These are phyloP conservation scores for Scaptomyza cyrtandrae DNA, from an alignment of 2,888 invertebrate genomes.

Conservation along the genomic window DNA sequence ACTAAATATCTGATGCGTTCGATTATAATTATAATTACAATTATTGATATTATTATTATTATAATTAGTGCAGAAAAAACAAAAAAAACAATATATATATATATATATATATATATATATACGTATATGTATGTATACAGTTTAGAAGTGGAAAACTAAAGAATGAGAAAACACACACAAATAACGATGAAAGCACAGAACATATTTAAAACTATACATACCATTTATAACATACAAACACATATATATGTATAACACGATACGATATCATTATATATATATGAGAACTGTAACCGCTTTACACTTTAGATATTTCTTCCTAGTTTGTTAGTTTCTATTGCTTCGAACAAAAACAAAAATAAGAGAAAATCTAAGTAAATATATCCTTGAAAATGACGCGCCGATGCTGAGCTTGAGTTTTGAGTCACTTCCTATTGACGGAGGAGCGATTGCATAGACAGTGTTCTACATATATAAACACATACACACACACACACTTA, in stretches of 20 bases:
- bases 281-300: conserved; percentile 31
- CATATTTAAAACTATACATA: conserved; percentile 10
- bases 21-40: conserved; percentile 30
- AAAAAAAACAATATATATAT: conserved; percentile 18
- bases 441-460: conserved; percentile 13
- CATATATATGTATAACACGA: conserved; percentile 15
- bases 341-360: conserved; percentile 1
- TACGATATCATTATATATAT: conserved; percentile 10
- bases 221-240: conserved; percentile 9
- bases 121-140: conserved; percentile 20
- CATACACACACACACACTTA: conserved; percentile 9
- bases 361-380: conserved; percentile 5
- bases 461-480: conserved; percentile 11
- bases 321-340: conserved; percentile 36
- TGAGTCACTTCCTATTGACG: conserved; percentile 9
- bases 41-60: conserved; percentile 19
- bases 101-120: conserved; percentile 20
- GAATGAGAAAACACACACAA: conserved; percentile 18
- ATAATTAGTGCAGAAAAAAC: conserved; percentile 11
- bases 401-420: conserved; percentile 18
- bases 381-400: conserved; percentile 6
- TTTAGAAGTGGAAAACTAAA: conserved; percentile 16
- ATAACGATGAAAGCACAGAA: conserved; percentile 38
- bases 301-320: conserved; percentile 35
- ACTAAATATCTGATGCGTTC: conserved; percentile 41